Evolutionary conservation across 2,797 vertebrate species (phyloP), one percentile per base, ranked within the genome.

Genomic region (Microctenopoma lineatum): DNA sequence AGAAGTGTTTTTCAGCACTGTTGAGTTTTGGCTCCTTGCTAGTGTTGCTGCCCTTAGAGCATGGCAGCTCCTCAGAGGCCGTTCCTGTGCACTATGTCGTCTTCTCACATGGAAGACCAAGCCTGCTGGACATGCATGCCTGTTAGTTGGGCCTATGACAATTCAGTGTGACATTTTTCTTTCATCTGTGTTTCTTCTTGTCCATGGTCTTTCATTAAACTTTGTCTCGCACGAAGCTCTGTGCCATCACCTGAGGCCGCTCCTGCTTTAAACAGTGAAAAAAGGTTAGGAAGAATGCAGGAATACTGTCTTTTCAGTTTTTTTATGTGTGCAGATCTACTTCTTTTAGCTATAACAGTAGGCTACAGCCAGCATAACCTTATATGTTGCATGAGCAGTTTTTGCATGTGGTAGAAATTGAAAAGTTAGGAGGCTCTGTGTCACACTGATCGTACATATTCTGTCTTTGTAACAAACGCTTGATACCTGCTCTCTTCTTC

Each of bases 51-150:
- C 75, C 84, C 75, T 66, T 42, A 10, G 75, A 85, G 64, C 79
- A 52, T 79, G 80, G 86, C 89, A n/a, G 21, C 68, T 79, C 77
- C 80, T 80, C 83, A 66, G 87, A 89, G 85, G 42, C 84, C 67
- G 27, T 54, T 21, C 18, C 18, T 47, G 58, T 77, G 41, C 21
- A 14, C 75, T 62, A 59, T 78, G 46, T 60, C 82, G 45, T 80
- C 71, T 79, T 65, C 73, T 80, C 83, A 54, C 82, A 70, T 50
- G 65, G 61, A 73, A 50, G 38, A 79, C 78, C 64, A 71, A 77
- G 80, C 84, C 89, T 77, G 84, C 73, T 50, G 82, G 89, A 83
- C 68, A 75, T 7, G 16, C 66, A 36, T 9, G 73, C 65, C 46
- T 66, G 63, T 70, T 57, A 45, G 46, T 59, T 25, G 53, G 44